These are phyloP conservation scores for Abscondita cerata DNA, from an alignment of 2,888 invertebrate species.

Conservation along the genomic window DNA sequence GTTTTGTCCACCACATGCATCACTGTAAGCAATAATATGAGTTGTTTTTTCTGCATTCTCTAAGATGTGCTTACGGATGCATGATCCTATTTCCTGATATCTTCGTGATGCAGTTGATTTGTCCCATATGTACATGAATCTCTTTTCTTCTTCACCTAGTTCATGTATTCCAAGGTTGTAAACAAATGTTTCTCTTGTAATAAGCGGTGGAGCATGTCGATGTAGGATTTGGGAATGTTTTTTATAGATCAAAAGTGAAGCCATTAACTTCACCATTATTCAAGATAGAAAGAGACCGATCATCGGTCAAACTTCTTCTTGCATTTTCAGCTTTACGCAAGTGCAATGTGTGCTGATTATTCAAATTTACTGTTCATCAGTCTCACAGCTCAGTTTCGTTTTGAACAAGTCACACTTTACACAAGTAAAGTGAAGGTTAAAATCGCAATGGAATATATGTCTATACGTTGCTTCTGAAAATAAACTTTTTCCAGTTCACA, in stretches of 20 bases:
- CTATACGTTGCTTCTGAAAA: not conserved
- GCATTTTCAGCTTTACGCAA: not conserved
- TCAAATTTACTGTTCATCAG: not conserved
- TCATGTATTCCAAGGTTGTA: constrained; percentile 35
- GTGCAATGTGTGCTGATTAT: not conserved
- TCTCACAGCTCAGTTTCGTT: not conserved
- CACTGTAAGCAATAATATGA: constrained; percentile 19
- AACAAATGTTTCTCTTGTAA: constrained; percentile 41
- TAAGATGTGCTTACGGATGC: constrained; percentile 13
- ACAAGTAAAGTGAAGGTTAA: not conserved
- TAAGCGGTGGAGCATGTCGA: constrained; percentile 44
- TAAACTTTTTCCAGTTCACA: too few relatives aligned
- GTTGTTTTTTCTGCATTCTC: not conserved
- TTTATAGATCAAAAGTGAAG: constrained; percentile 30
- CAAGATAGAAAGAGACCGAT: not conserved
- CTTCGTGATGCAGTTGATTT: constrained; percentile 47
- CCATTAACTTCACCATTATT: constrained; percentile 6
- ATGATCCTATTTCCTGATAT: constrained; percentile 39
- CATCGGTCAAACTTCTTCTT: constrained; percentile 14
- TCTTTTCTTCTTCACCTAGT: constrained; percentile 39
- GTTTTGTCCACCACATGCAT: constrained; percentile 22
- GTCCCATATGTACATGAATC: constrained; percentile 46
- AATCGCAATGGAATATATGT: not conserved
- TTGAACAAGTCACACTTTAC: not conserved
- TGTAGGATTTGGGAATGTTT: constrained; percentile 36